Percentiles rank a stretch among this genome's conserved stretches.
Evolutionary conservation across 2,797 vertebrate genomes (phyloP).

Genomic region (Borostomias antarcticus): DNA sequence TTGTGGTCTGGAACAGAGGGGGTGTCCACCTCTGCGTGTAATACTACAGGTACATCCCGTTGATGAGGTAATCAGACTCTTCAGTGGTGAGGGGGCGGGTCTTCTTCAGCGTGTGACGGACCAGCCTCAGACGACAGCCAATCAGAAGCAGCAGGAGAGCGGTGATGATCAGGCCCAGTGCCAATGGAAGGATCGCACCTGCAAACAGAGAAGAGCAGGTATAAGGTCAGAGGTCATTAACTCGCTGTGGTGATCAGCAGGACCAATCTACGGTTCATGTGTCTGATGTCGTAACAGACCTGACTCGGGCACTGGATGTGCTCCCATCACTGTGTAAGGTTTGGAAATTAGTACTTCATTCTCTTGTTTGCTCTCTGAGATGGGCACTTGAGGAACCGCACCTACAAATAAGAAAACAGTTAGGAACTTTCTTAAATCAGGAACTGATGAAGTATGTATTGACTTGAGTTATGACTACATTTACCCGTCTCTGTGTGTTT

Average conservation of each 20-base stretch:
- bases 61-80: slow-evolving; percentile 99
- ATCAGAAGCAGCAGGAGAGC: slow-evolving; percentile 93
- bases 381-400: slow-evolving; percentile 71
- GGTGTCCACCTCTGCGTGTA: background rate
- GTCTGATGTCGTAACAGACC: slow-evolving; percentile 82
- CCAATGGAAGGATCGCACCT: slow-evolving; percentile 94
- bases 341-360: slow-evolving; percentile 73
- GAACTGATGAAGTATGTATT: background rate
- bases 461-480: background rate
- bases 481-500: slow-evolving; percentile 67
- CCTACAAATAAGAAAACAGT: slow-evolving; percentile 45
- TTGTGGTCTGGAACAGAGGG: background rate
- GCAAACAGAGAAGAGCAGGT: slow-evolving; percentile 9
- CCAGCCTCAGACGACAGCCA: slow-evolving; percentile 86
- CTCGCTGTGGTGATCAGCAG: background rate
- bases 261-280: too few species aligned
- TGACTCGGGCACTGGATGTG: slow-evolving; percentile 86
- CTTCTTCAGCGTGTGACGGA: slow-evolving; percentile 93
- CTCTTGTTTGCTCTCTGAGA: slow-evolving; percentile 67
- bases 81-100: slow-evolving; percentile 93
- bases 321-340: slow-evolving; percentile 66
- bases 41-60: slow-evolving; percentile 94
- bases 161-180: slow-evolving; percentile 91
- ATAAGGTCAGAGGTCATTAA: background rate
- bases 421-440: background rate